Evolutionary conservation across 2,797 vertebrate genomes (phyloP), one percentile per base, ranked within the genome.

Genomic region (Acridotheres tristis): DNA sequence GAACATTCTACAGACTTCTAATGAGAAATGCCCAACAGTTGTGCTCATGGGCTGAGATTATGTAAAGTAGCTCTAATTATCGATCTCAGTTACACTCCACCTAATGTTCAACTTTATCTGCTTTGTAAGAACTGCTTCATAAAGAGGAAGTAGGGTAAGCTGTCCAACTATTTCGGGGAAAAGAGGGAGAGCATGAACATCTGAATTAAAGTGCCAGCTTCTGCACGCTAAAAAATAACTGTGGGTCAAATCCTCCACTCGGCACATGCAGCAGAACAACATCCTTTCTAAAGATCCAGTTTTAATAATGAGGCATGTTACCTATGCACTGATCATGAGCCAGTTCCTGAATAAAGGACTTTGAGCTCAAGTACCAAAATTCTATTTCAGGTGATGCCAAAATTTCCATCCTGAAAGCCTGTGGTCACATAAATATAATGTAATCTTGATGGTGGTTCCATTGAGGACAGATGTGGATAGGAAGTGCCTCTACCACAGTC

Each of bases 1-100:
- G 66, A 93, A n/a, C 7, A 26, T 78, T 65, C 30, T 66, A 78
- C n/a, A 82, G 20, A 78, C 18, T 73, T 78, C 32, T 67, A 69
- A 57, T 1, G 18, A 90, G 78, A 81, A 93, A 57, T 51, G 45
- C 25, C 30, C 48, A 11, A 54, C 42, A 90, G 34, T 27, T 7
- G 2, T 48, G 38, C 68, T 59, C 54, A 40, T 79, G 54, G 40
- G 17, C 58, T 86, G 34, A 90, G 66, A 86, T 93, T 91, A 90
- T 79, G 32, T 43, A 85, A 94, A 94, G 42, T 11, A 88, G n/a
- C 30, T 87, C 26, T 90, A 93, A 96, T 84, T 79, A 81, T 9
- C 86, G n/a, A 83, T 85, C 59, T 81, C 79, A 62, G n/a, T 61
- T 65, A 86, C 5, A 1, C 25, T 88, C 48, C 57, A 27, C 10